Evolutionary conservation across 2,888 invertebrate genomes (phyloP), one percentile per base, ranked within the genome.

Genomic region (Apamea monoglypha): DNA sequence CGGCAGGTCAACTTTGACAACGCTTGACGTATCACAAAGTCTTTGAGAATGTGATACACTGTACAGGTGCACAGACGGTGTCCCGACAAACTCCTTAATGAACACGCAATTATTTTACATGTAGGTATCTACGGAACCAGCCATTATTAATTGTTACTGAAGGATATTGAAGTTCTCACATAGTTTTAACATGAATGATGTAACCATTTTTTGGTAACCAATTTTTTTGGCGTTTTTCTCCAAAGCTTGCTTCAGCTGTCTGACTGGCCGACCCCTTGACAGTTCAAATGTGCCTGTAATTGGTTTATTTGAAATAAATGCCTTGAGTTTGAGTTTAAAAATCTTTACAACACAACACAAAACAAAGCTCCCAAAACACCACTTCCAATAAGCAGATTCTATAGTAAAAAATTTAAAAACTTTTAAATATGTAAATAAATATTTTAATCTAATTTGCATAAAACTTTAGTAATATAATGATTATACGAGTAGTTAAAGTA

Each of bases 21-120:
- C 72, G 80, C 78, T 82, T 73, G 68, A 83, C 78, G 73, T 78
- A 81, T 74, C 73, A 83, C 79, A 82, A 74, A 82, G 83, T 74
- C 84, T 88, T 85, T 85, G 83, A 76, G 82, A 86, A 87, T 76
- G 81, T 75, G 82, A 87, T 75, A 85, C 25, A 56, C 56, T 56
- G n/a, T 21, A 47, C 47, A 47, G 47, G 47, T 14, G 1, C 84
- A 67, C 61, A 80, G 74, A 76, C 82, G 76, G 53, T 59, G 21
- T 44, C 29, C 53, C 59, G 14, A 16, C 72, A 44, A 21, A 70
- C 67, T 61, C 70, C 76, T 32, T 83, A 76, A 68, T 63, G 82
- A 75, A 53, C 47, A 63, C 50, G 68, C 64, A 61, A 76, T 79
- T 74, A 82, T 79, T 74, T 71, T 68, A 72, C 44, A 72, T 61